Base-by-base conservation (phyloP, 2,888 invertebrate species). In the Thecocarcelia acutangulata region DNA sequence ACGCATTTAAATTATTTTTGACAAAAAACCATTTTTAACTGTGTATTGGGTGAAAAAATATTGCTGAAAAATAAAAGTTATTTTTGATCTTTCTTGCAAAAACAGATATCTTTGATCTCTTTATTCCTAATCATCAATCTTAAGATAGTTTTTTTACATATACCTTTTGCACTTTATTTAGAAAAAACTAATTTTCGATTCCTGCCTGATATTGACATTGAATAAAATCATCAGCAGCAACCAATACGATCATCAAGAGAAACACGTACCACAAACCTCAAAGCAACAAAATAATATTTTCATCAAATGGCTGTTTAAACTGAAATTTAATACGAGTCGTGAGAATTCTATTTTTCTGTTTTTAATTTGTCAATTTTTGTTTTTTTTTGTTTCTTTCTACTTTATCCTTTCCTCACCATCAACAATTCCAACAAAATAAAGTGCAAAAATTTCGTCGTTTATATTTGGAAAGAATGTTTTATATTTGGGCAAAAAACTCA, bases 201-300 rank as follows among this genome's bases (percentile, higher is more conserved):
- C 33, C 9, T 33, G 33, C 9, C 33, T 8, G 72, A 68, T 73
- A 73, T 81, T 81, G 81, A 81, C 81, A 81, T 63, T 77, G 76
- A 81, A 72, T 48, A 63, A 68, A 44, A 59, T 68, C 37, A 59
- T 58, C 42, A 58, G 44, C 33, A 63, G 44, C 44, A 28, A 28
- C 28, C n/a, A n/a, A n/a, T n/a, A 13, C n/a, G 40, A 61, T 17
- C 33, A 59, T 59, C 52, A 46, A 54, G 15, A 28, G 68, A 15
- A 64, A 70, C 37, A 66, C 61, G 48, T 17, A 28, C 33, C 42
- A 28, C 46, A 63, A 70, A 61, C 28, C 17, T 44, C 66, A 46
- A 46, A 54, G 19, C 40, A 13, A 28, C 24, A 70, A 44, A 63
- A 64, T 12, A 44, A 9, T 33, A 8, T 33, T 8, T 48, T 50